These are phyloP conservation scores for Drosophila tsacasi DNA, from an alignment of 1,140 invertebrate genomes.

Conservation along the genomic window DNA sequence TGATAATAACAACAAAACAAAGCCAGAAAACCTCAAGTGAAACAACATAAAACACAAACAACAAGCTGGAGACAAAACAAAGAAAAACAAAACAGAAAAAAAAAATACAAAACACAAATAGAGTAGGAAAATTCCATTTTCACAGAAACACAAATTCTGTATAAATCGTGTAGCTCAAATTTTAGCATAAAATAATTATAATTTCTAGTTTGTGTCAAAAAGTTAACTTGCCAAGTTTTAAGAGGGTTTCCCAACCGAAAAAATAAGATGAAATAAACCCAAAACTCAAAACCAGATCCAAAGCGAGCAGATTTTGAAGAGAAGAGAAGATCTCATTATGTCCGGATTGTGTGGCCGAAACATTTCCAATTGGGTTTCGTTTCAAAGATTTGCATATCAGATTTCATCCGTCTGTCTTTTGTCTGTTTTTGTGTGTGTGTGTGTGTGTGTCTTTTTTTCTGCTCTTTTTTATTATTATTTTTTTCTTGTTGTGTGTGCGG, in stretches of 20 bases:
- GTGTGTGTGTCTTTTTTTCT: constrained; percentile 1
- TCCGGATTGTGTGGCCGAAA: constrained; percentile 45
- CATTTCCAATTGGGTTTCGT: constrained; percentile 50
- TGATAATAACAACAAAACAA: constrained; percentile 35
- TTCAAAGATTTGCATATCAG: constrained; percentile 46
- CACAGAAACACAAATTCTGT: neutral
- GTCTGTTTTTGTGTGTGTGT: neutral
- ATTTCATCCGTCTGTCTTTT: constrained; percentile 40
- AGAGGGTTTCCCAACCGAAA: neutral
- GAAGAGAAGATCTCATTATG: constrained; percentile 37
- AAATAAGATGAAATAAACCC: neutral
- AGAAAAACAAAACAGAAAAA: neutral
- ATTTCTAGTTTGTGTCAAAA: neutral
- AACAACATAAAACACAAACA: constrained; percentile 14
- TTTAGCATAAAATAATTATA: constrained; percentile 30
- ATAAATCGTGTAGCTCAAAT: constrained; percentile 32
- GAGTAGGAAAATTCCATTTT: constrained; percentile 56
- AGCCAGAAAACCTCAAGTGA: constrained; percentile 26
- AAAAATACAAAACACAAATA: constrained; percentile 20
- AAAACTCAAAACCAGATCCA: neutral
- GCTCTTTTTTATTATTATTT: constrained; percentile 1
- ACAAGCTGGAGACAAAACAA: constrained; percentile 15
- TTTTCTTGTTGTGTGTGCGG: constrained; percentile 28
- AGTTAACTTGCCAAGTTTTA: neutral
- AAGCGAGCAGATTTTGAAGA: neutral